Evolutionary conservation across 2,113 vertebrate genomes (phyloP).

Genomic region (Gymnorhina tibicen): DNA sequence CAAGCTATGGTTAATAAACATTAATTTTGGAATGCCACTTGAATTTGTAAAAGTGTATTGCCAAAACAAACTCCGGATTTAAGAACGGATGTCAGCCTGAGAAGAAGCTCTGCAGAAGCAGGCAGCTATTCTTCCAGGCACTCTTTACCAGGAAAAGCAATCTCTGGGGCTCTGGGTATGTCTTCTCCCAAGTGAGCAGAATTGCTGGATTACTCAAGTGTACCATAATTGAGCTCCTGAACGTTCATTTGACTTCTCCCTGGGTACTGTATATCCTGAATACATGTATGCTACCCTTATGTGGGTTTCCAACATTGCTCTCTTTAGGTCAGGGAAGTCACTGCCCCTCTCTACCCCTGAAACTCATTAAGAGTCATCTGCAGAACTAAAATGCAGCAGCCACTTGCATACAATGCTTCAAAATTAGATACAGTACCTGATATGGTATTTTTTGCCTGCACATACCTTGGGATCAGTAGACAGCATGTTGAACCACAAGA

Average conservation of each 20-base stretch:
- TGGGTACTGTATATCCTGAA: neutral
- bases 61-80: neutral
- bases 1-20: neutral
- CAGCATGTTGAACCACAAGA: conserved; percentile 98
- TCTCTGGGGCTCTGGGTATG: neutral
- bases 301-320: neutral
- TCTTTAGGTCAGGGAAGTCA: neutral
- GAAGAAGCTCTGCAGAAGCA: neutral
- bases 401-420: neutral
- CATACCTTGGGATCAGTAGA: conserved; percentile 87
- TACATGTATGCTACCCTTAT: neutral
- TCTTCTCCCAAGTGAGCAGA: neutral
- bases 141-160: neutral
- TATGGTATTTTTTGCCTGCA: neutral
- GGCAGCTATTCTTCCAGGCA: neutral
- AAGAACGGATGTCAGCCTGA: neutral
- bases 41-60: neutral
- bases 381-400: neutral
- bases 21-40: neutral
- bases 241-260: neutral
- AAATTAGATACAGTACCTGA: neutral
- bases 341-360: neutral
- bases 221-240: neutral
- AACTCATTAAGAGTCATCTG: neutral
- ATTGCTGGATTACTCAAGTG: neutral